These are phyloP conservation scores for Vanessa cardui DNA, from an alignment of 2,888 invertebrate species.

Conservation along the genomic window DNA sequence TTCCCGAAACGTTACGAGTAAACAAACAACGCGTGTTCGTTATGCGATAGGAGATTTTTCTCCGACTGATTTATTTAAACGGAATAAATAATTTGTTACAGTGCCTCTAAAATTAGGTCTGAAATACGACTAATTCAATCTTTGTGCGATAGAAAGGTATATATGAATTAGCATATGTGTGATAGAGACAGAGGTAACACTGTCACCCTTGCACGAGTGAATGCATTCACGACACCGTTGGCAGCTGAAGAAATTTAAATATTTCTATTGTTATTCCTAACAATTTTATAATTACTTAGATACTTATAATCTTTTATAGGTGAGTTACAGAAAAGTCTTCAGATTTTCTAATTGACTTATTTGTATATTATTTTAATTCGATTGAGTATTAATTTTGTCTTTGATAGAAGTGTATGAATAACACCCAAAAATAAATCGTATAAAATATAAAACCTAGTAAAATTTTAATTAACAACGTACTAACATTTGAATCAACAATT, in stretches of 20 bases:
- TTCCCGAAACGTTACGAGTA: background rate
- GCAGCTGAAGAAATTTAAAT: slow-evolving; percentile 44
- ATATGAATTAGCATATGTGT: slow-evolving; percentile 36
- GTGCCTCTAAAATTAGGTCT: slow-evolving; percentile 41
- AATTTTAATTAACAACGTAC: background rate
- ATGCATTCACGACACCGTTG: slow-evolving; percentile 65
- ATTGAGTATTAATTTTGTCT: no score
- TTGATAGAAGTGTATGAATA: no score
- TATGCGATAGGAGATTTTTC: slow-evolving; percentile 12
- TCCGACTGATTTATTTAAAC: slow-evolving; percentile 31
- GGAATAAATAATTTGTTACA: slow-evolving; percentile 44
- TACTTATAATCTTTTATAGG: background rate
- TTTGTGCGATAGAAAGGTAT: slow-evolving; percentile 47
- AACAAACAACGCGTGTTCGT: slow-evolving; percentile 9
- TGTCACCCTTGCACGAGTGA: slow-evolving; percentile 66
- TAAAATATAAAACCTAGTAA: background rate
- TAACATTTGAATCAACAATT: background rate
- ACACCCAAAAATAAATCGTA: background rate
- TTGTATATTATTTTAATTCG: no score
- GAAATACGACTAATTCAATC: slow-evolving; percentile 43
- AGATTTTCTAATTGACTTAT: no score
- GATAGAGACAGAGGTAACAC: slow-evolving; percentile 50
- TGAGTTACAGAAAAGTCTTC: background rate
- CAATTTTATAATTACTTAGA: background rate
- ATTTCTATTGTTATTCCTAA: background rate